These are phyloP conservation scores for Hemicrepidius hirtus DNA, from an alignment of 2,888 invertebrate species.

Conservation along the genomic window DNA sequence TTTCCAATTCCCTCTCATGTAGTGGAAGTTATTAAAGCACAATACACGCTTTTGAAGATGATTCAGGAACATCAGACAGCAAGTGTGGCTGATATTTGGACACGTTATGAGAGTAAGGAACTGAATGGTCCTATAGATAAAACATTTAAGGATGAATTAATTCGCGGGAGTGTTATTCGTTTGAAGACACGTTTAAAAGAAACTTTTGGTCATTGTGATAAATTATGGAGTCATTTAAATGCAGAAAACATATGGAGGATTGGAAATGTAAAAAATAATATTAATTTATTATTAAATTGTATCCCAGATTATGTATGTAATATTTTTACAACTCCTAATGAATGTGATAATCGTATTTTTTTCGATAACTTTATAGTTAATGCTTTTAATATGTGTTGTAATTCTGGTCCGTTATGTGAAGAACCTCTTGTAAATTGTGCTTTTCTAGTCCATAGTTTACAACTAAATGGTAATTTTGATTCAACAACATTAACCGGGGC, in stretches of 20 bases:
- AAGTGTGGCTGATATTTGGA: constrained; percentile 43
- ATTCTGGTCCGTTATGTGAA: constrained; percentile 96
- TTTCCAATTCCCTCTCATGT: constrained; percentile 84
- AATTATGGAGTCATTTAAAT: constrained; percentile 69
- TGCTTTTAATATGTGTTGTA: constrained; percentile 88
- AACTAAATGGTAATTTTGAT: constrained; percentile 68
- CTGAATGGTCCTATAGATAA: constrained; percentile 49
- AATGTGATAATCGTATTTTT: constrained; percentile 75
- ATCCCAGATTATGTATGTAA: constrained; percentile 79
- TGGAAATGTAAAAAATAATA: constrained; percentile 91
- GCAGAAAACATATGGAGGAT: constrained; percentile 89
- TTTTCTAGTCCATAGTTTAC: constrained; percentile 92
- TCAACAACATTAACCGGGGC: constrained; percentile 61
- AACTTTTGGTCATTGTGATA: constrained; percentile 77
- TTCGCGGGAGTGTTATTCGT: constrained; percentile 57
- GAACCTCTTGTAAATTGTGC: constrained; percentile 98
- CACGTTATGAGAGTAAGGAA: constrained; percentile 21
- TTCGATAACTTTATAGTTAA: constrained; percentile 88
- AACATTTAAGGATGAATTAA: constrained; percentile 65
- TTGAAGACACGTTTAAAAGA: constrained; percentile 76
- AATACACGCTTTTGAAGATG: constrained; percentile 81
- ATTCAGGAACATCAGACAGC: constrained; percentile 70
- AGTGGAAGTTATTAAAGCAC: constrained; percentile 82
- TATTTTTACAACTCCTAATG: constrained; percentile 72
- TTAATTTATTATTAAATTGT: constrained; percentile 92